Evolutionary conservation across 2,797 vertebrate species (phyloP).

Genomic region (Falco cherrug): DNA sequence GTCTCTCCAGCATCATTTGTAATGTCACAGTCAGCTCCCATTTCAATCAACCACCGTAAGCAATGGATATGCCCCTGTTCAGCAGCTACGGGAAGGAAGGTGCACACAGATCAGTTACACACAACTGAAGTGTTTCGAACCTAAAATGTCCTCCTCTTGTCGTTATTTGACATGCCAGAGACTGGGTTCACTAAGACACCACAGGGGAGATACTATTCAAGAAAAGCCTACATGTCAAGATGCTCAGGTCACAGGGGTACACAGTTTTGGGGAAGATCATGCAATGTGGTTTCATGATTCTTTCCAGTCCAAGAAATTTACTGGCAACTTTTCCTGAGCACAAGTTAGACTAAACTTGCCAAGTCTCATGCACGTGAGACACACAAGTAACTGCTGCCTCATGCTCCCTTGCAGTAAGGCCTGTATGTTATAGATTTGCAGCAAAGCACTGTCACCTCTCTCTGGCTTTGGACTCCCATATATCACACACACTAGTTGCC

Average conservation of each 20-base stretch:
- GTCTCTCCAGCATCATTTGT: constrained; percentile 77
- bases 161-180: neutral
- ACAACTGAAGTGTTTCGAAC: neutral
- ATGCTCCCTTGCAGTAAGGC: neutral
- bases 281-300: neutral
- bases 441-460: neutral
- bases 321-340: neutral
- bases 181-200: neutral
- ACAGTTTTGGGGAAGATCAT: neutral
- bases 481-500: neutral
- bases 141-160: neutral
- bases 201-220: neutral
- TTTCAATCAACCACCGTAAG: constrained; percentile 81
- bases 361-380: neutral
- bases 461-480: neutral
- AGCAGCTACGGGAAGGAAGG: constrained; percentile 73
- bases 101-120: neutral
- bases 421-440: neutral
- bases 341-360: neutral
- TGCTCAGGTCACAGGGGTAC: neutral
- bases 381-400: neutral
- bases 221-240: neutral
- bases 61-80: constrained; percentile 78
- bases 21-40: constrained; percentile 79
- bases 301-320: neutral